Evolutionary conservation across 2,888 invertebrate genomes (phyloP), one percentile per base, ranked within the genome.

Genomic region (Hypercompe scribonia): DNA sequence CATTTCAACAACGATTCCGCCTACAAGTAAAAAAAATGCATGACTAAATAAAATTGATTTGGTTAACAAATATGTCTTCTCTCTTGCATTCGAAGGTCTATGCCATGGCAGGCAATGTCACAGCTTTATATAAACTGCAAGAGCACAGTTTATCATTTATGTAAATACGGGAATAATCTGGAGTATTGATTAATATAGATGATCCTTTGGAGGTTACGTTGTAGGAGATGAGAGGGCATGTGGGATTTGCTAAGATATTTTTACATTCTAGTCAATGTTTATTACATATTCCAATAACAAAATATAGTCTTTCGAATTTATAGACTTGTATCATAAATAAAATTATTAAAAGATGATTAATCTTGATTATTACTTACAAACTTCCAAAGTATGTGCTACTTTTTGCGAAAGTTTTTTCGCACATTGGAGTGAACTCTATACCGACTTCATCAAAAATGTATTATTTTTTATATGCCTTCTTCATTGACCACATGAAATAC

Each of bases 151-250:
- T 86, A 78, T 79, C 83, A 83, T 87, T 84, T 86, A 88, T 91
- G 86, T 75, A 80, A 79, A 87, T 85, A 70, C 76, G 69, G 86
- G 90, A 91, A 89, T 85, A 86, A 86, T 91, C 90, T 91, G 88
- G 89, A 85, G 78, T 75, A 65, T 67, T 72, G 72, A 83, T 87
- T 81, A 81, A 86, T 81, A 82, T 81, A 82, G 77, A 81, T 84
- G 68, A 65, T 75, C 70, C 31, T 63, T 61, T 65, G 73, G 80
- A 80, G 80, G 78, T 74, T 78, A 75, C 11, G n/a, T 46, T 46
- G 66, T 68, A 80, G 70, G 70, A 65, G 71, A 65, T 83, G 64
- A 68, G 28, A 5, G 61, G 50, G 24, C 63, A 61, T 58, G 28
- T 7, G 24, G 24, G 21, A 28, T 66, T 66, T 42, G 18, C 42